Base-by-base conservation (phyloP, 2,113 vertebrate genomes). In the Phaetusa simplex region DNA sequence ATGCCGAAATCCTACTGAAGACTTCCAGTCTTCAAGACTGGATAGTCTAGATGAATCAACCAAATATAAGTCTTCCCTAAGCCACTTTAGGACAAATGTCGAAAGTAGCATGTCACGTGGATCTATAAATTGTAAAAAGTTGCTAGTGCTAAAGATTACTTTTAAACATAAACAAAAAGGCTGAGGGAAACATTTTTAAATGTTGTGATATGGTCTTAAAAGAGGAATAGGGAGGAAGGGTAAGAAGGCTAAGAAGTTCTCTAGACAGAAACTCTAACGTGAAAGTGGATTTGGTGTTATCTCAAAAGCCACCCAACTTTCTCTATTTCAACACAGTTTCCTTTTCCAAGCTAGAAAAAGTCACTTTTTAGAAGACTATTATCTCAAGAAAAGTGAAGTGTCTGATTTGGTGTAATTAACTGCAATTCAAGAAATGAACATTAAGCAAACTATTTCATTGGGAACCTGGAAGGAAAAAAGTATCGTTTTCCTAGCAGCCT, bases 21-120 rank as follows among this genome's bases (percentile, higher is more conserved):
- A 21, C 20, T 74, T 47, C 15, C 7, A 34, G 8, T 21, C 42
- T 12, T 32, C 16, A 2, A 47, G 34, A 56, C 8, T 36, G 6
- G 4, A 20, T 14, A 50, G 23, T 55, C n/a, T 61, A 50, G 55
- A 87, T 16, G 7, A 74, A 71, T 50, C 7, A 9, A 12, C 5
- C 3, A 32, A 58, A 55, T 2, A 1, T 17, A 70, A 24, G 22
- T n/a, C 55, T 53, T 3, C 17, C 8, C 5, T 7, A 16, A 23
- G 7, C 22, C 32, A 59, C 11, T 4, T 62, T 45, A 50, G 17
- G 64, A 53, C 7, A 58, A 53, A 23, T 6, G 2, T n/a, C 0
- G 0, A 74, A 87, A 40, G 5, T 21, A 50, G 6, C 26, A 17
- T 0, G 0, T 56, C 16, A 6, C 0, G 0, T 30, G 6, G 29